Percentiles rank a stretch among this genome's conserved stretches.
Conservation (phyloP, 2,888 invertebrate genomes). For the Penaeus monodon region DNA sequence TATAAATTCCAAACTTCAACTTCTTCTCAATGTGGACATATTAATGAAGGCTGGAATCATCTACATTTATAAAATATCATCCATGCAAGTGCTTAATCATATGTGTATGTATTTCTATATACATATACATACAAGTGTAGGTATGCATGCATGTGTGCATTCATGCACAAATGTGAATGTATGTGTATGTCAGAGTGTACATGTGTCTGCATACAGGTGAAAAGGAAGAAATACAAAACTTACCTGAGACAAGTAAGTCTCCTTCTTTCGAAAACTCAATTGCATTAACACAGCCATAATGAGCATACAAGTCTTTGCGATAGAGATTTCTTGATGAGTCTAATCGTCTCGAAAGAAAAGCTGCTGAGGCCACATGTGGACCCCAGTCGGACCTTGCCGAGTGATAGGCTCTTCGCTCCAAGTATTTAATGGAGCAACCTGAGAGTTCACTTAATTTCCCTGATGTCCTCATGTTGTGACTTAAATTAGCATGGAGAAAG, state of each 20-base stretch:
- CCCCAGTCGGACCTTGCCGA: conserved; percentile 50
- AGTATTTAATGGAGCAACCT: conserved; percentile 42
- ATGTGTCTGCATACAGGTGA: background rate
- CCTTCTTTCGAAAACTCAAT: conserved; percentile 93
- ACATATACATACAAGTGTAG: background rate
- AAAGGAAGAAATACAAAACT: conserved; percentile 66
- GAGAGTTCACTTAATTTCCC: conserved; percentile 44
- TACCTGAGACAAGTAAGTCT: conserved; percentile 89
- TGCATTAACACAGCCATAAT: conserved; percentile 96
- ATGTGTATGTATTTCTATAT: background rate
- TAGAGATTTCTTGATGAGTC: conserved; percentile 72
- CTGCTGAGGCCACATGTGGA: conserved; percentile 37
- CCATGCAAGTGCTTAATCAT: background rate
- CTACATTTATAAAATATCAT: too few relatives aligned
- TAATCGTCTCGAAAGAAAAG: conserved; percentile 45
- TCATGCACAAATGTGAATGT: conserved; percentile 1
- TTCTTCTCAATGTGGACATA: too few relatives aligned
- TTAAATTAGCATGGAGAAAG: background rate
- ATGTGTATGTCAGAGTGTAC: background rate
- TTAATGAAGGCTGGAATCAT: too few relatives aligned
- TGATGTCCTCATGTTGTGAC: conserved; percentile 38
- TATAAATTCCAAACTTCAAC: too few relatives aligned
- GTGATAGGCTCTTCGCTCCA: conserved; percentile 43
- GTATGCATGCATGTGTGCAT: background rate
- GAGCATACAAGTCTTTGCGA: conserved; percentile 86